Percentiles rank a stretch among this genome's conserved stretches.
phyloP scores from a whole-genome alignment of 92 coral and sea anemone genomes.

The Nematostella vectensis region DNA sequence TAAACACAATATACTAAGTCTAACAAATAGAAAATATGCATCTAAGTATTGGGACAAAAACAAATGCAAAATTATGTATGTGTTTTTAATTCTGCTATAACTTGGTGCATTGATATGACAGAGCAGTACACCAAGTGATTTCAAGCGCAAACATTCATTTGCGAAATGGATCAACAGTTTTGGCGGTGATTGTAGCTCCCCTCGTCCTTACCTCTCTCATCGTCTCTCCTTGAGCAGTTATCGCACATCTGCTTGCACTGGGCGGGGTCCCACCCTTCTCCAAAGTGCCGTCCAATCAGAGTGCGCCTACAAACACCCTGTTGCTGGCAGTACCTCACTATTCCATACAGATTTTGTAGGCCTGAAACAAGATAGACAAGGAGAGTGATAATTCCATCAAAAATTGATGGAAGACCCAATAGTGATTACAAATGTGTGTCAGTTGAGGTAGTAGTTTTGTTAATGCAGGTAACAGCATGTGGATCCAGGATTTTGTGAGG shows the following conservation, averaged over 20 bases:
- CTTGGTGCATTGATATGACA: no score
- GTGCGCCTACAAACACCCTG: constrained; percentile 61
- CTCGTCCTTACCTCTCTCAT: constrained; percentile 20
- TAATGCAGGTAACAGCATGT: neutral
- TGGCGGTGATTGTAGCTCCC: neutral
- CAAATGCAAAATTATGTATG: no score
- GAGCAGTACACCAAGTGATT: no score
- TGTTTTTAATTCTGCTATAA: no score
- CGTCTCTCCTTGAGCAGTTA: constrained; percentile 40
- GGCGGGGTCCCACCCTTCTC: constrained; percentile 77
- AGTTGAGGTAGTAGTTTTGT: no score
- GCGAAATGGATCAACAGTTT: no score
- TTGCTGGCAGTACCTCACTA: constrained; percentile 72
- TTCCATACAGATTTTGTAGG: constrained; percentile 78
- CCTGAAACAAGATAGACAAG: constrained; percentile 35
- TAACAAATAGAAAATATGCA: no score
- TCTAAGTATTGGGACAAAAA: no score
- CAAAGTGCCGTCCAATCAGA: constrained; percentile 89
- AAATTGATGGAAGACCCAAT: no score
- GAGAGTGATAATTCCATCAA: neutral
- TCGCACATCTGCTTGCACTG: constrained; percentile 87
- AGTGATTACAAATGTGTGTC: no score
- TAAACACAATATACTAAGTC: no score
- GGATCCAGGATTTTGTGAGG: neutral
- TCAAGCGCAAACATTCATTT: no score